Evolutionary conservation across 1,140 invertebrate species (phyloP).

Genomic region (Zophobas morio): DNA sequence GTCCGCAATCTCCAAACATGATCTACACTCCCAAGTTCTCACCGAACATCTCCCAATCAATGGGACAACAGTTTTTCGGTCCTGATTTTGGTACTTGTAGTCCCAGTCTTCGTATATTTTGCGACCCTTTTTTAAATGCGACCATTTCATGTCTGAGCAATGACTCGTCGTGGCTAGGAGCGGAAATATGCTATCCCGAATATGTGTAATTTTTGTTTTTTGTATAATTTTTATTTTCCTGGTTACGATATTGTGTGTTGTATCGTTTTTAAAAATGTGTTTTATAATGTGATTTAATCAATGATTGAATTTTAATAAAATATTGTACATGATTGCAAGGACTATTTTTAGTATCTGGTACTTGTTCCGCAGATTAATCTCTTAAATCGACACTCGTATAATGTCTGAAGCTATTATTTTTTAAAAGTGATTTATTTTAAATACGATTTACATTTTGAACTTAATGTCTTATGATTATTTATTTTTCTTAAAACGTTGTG

Average conservation of each 20-base stretch:
- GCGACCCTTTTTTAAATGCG: background rate
- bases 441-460: too few species aligned
- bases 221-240: background rate
- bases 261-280: background rate
- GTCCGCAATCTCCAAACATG: conserved; percentile 42
- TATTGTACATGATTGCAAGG: too few species aligned
- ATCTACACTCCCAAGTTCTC: conserved; percentile 50
- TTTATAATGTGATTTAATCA: background rate
- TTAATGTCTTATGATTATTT: too few species aligned
- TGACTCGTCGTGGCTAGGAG: background rate
- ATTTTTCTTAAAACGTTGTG: too few species aligned
- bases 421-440: too few species aligned
- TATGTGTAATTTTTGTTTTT: background rate
- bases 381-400: too few species aligned
- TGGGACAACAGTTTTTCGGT: conserved; percentile 60
- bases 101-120: background rate
- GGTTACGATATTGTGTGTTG: background rate
- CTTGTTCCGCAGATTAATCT: too few species aligned
- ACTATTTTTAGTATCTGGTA: too few species aligned
- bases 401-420: too few species aligned
- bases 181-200: background rate
- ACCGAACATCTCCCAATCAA: conserved; percentile 51
- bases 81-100: conserved; percentile 52
- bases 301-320: background rate
- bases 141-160: background rate